A percentile compares a stretch with the other conserved stretches of the same genome.
phyloP scores from a whole-genome alignment of 1,140 invertebrate species.

The Dryas iulia region DNA sequence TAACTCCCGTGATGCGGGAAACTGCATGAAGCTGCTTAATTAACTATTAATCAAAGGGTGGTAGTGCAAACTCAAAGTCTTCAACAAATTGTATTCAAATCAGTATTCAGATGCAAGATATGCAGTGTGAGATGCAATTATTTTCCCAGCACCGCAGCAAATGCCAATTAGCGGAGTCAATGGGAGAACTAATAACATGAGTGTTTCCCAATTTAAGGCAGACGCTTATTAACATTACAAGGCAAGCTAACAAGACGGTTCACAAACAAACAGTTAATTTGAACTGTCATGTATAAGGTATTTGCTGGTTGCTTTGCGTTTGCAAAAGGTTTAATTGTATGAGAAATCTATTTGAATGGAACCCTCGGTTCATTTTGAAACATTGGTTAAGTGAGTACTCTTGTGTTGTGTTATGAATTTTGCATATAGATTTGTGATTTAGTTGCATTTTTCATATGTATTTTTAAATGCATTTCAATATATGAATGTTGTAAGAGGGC shows the following conservation, averaged over 20 bases:
- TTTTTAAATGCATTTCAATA: too few species aligned
- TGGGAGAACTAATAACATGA: constrained; percentile 31
- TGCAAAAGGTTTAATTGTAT: constrained; percentile 9
- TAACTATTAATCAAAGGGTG: background rate
- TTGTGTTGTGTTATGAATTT: background rate
- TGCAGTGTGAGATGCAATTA: constrained; percentile 46
- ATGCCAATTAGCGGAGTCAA: constrained; percentile 42
- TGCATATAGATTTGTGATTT: too few species aligned
- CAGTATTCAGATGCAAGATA: constrained; percentile 22
- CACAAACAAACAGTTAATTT: constrained; percentile 51
- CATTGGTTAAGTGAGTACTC: background rate
- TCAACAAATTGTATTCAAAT: constrained; percentile 16
- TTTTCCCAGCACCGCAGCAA: constrained; percentile 33
- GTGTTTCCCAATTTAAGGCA: constrained; percentile 29
- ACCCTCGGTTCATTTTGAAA: background rate
- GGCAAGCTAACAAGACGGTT: constrained; percentile 47
- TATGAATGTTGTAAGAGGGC: too few species aligned
- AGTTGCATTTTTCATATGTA: too few species aligned
- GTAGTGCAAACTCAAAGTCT: background rate
- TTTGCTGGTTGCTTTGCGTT: constrained; percentile 32
- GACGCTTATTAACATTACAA: constrained; percentile 62
- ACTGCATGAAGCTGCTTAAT: too few species aligned
- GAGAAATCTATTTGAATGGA: constrained; percentile 5
- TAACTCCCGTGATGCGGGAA: too few species aligned
- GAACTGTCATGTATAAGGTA: constrained; percentile 26